Base-by-base conservation (phyloP, 2,113 vertebrate genomes). In the Cyanocitta stelleri region DNA sequence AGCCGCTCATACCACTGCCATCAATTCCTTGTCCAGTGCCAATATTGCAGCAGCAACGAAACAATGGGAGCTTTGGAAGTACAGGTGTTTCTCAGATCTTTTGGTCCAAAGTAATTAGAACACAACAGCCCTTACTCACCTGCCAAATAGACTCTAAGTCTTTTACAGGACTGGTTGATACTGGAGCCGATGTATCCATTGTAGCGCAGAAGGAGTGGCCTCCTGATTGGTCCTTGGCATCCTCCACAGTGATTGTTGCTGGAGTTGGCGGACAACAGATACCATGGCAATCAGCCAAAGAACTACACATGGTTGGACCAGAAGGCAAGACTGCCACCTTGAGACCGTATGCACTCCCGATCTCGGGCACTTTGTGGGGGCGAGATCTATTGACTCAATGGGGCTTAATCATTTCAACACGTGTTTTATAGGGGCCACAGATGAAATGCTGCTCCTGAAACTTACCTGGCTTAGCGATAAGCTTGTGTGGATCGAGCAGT, bases 201-300 rank as follows among this genome's bases (percentile, higher is more conserved):
- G 23, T 17, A 46, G 41, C 1, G 2, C 24, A 56, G 32, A 23
- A 23, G 71, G 55, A 58, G 19, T 46, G 43, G 41, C 54, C 18
- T 35, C 33, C 41, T 35, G 41, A 75, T 1, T 58, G 33, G 54
- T 33, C 33, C 18, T 21, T 74, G 41, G 72, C 24, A 58, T 19
- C 72, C 6, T 58, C 41, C 22, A 20, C 1, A 1, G 54, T 1
- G 6, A 58, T 58, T 44, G 4, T 44, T 2, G 3, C 41, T 44
- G 52, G 52, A 44, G 32, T 35, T 1, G 0, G 33, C 0, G 2
- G 24, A 35, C 54, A 35, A 5, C 54, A 59, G 15, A 46, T 46
- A 46, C 41, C 0, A 0, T 46, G 55, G 41, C 41, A 46, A 44
- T 59, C 54, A 75, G 26, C 33, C 26, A 46, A 46, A 46, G 26